phyloP scores from a whole-genome alignment of 2,113 vertebrate species.

The Ctenodactylus gundi region DNA sequence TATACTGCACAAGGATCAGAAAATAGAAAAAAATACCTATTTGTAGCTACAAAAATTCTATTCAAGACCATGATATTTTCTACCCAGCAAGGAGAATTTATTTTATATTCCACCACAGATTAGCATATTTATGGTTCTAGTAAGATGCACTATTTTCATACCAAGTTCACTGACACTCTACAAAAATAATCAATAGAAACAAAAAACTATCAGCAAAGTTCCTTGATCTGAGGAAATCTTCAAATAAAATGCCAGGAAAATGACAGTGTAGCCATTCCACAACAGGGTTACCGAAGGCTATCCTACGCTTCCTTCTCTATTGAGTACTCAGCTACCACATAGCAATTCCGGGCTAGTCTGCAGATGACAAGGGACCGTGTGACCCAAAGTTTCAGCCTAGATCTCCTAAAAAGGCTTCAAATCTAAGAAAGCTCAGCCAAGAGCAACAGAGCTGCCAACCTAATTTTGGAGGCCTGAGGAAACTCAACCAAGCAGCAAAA shows the following conservation, averaged over 20 bases:
- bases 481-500: neutral
- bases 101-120: neutral
- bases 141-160: neutral
- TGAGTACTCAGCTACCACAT: no score
- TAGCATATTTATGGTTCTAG: neutral
- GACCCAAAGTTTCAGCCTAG: neutral
- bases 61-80: neutral
- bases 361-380: neutral
- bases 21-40: neutral
- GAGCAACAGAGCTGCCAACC: neutral
- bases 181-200: neutral
- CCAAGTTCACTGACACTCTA: neutral
- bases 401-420: neutral
- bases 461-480: neutral
- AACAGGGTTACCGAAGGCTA: neutral
- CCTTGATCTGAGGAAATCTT: no score
- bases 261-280: neutral
- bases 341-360: neutral
- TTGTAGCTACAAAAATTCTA: neutral
- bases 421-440: neutral
- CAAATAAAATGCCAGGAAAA: neutral
- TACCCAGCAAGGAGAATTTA: neutral
- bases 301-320: neutral
- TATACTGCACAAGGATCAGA: neutral
- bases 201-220: slow-evolving; percentile 20